Evolutionary conservation across 64 coral and sea anemone genomes (phyloP).

Genomic region (Orbicella faveolata): DNA sequence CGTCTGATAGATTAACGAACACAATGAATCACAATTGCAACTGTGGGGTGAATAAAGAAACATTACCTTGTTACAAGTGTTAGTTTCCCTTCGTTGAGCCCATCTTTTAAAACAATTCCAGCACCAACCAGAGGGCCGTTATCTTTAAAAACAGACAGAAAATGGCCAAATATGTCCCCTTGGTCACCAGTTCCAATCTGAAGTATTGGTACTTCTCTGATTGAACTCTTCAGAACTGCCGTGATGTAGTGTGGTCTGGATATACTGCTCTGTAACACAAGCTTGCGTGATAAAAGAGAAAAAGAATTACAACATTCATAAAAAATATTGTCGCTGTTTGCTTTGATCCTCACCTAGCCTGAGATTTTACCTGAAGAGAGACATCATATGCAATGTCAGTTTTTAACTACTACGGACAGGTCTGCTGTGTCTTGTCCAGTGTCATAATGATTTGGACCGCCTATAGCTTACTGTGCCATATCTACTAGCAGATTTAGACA

Average conservation of each 20-base stretch:
- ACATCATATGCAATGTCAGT: too few relatives aligned
- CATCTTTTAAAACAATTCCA: slow-evolving; percentile 15
- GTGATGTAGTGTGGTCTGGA: neutral
- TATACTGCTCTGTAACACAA: neutral
- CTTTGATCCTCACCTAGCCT: too few relatives aligned
- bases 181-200: neutral
- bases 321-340: neutral
- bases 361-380: too few relatives aligned
- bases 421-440: too few relatives aligned
- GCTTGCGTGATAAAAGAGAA: neutral
- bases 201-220: neutral
- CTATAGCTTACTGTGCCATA: too few relatives aligned
- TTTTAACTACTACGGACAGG: too few relatives aligned
- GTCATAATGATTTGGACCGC: too few relatives aligned
- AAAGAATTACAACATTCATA: neutral
- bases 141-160: neutral
- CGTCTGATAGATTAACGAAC: too few relatives aligned
- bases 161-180: neutral
- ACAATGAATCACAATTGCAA: too few relatives aligned
- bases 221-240: neutral
- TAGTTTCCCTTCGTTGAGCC: neutral
- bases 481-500: too few relatives aligned
- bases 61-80: slow-evolving; percentile 23
- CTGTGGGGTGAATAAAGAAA: too few relatives aligned
- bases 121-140: slow-evolving; percentile 19